phyloP scores from a whole-genome alignment of 2,888 invertebrate genomes.

The Sympetrum striolatum region DNA sequence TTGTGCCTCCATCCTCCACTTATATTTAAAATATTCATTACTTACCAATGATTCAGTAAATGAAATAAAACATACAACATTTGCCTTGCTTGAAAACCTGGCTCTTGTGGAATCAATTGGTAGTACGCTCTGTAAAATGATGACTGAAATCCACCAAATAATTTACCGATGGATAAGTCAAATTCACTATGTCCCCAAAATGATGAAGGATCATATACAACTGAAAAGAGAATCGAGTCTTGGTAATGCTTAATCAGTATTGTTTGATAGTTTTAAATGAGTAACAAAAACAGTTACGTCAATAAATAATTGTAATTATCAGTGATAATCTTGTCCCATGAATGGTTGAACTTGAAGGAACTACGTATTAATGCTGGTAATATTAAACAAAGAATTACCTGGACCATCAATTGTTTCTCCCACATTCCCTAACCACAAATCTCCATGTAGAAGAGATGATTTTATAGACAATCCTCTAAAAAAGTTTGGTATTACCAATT shows the following conservation, averaged over 20 bases:
- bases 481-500: slow-evolving; percentile 58
- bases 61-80: slow-evolving; percentile 63
- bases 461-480: slow-evolving; percentile 59
- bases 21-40: neutral
- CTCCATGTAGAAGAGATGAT: slow-evolving; percentile 67
- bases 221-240: slow-evolving; percentile 54
- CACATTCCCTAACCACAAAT: slow-evolving; percentile 67
- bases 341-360: too few relatives aligned
- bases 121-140: slow-evolving; percentile 62
- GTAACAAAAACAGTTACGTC: too few relatives aligned
- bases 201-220: slow-evolving; percentile 64
- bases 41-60: slow-evolving; percentile 63
- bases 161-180: slow-evolving; percentile 63
- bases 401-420: slow-evolving; percentile 59
- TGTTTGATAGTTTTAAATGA: too few relatives aligned
- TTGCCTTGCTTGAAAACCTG: slow-evolving; percentile 60
- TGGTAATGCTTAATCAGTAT: too few relatives aligned
- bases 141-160: slow-evolving; percentile 64
- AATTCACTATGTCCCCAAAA: slow-evolving; percentile 66
- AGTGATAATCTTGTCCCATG: too few relatives aligned
- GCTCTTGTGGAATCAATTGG: slow-evolving; percentile 59
- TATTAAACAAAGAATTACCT: slow-evolving; percentile 53
- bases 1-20: too few relatives aligned
- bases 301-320: too few relatives aligned
- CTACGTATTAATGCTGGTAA: too few relatives aligned